Evolutionary conservation across 1,140 invertebrate genomes (phyloP).

Genomic region (Orussus abietinus): DNA sequence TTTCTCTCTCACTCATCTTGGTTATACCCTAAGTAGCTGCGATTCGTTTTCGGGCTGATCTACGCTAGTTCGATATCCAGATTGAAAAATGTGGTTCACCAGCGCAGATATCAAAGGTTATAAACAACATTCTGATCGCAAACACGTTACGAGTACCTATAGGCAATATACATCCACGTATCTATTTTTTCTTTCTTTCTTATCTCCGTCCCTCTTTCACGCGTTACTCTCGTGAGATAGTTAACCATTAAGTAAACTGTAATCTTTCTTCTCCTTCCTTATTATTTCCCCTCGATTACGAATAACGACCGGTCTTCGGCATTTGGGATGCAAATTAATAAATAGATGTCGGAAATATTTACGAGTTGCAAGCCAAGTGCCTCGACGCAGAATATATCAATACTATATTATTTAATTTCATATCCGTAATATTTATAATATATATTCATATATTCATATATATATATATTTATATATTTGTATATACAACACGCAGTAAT

Average conservation of each 20-base stretch:
- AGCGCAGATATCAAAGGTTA: constrained; percentile 17
- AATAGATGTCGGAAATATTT: constrained; percentile 26
- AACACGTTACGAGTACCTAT: constrained; percentile 22
- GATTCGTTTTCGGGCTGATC: too few species aligned
- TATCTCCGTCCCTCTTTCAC: constrained; percentile 3
- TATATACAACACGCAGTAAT: constrained; percentile 47
- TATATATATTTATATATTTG: constrained; percentile 34
- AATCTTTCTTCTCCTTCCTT: constrained; percentile 30
- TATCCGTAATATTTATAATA: constrained; percentile 28
- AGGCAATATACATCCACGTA: constrained; percentile 28
- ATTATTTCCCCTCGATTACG: constrained; percentile 35
- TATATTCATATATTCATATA: constrained; percentile 35
- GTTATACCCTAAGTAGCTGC: constrained; percentile 1
- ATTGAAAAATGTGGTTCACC: background rate
- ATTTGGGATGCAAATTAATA: constrained; percentile 40
- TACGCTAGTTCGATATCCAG: too few species aligned
- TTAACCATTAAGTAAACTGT: constrained; percentile 35
- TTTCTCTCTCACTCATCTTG: constrained; percentile 1
- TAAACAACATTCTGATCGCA: constrained; percentile 20
- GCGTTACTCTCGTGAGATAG: constrained; percentile 29
- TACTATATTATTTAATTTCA: constrained; percentile 40
- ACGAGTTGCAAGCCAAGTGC: constrained; percentile 42
- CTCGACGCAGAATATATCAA: constrained; percentile 42
- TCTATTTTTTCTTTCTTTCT: constrained; percentile 15
- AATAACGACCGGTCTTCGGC: constrained; percentile 45